phyloP scores from a whole-genome alignment of 2,113 vertebrate genomes.

The Leucopsar rothschildi region DNA sequence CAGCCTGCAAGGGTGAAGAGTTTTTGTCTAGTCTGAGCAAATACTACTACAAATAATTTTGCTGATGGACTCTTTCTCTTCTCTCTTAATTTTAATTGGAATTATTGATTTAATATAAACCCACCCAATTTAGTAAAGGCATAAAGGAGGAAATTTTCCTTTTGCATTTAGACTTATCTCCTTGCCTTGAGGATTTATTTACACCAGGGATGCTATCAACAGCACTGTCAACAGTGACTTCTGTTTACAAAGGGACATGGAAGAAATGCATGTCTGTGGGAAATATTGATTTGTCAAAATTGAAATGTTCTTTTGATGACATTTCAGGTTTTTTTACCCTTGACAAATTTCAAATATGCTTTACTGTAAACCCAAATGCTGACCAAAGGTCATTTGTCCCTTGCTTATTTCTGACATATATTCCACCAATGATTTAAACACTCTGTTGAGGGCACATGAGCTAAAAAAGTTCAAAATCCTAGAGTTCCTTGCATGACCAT shows the following conservation, averaged over 20 bases:
- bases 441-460: neutral
- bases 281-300: conserved; percentile 1
- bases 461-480: neutral
- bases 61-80: neutral
- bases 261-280: neutral
- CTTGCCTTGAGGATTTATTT: neutral
- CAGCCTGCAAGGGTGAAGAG: neutral
- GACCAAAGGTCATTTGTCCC: neutral
- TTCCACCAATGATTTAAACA: neutral
- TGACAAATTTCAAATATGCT: conserved; percentile 3
- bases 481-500: neutral
- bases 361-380: neutral
- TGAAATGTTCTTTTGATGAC: neutral
- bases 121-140: neutral
- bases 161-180: neutral
- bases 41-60: neutral
- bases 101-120: neutral
- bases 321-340: neutral
- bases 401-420: neutral
- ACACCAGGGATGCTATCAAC: neutral
- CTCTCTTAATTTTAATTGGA: neutral
- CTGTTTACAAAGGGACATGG: conserved; percentile 40
- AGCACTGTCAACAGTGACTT: neutral
- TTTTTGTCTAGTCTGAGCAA: neutral
- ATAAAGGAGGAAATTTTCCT: neutral